Conservation (phyloP, 1,140 invertebrate genomes). For the Aphaenogaster rudis region DNA sequence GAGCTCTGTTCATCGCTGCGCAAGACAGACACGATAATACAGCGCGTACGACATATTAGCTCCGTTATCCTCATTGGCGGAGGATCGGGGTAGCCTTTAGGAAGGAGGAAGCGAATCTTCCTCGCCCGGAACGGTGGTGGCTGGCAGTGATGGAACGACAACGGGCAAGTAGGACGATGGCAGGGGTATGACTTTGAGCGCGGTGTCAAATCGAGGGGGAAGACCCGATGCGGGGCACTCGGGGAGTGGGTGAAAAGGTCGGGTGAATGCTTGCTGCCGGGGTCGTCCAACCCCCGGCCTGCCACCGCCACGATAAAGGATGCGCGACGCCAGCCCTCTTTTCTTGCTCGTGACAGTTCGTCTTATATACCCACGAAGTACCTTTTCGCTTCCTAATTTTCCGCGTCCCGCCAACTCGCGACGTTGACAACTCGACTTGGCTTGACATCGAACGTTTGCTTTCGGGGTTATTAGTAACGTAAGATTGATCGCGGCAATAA, state of each 20-base stretch:
- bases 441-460: slow-evolving; percentile 48
- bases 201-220: slow-evolving; percentile 71
- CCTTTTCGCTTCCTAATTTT: slow-evolving; percentile 40
- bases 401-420: neutral
- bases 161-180: slow-evolving; percentile 33
- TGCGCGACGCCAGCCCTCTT: slow-evolving; percentile 51
- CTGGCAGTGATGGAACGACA: slow-evolving; percentile 74
- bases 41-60: slow-evolving; percentile 55
- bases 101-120: slow-evolving; percentile 56
- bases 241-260: slow-evolving; percentile 60
- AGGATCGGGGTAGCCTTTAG: neutral
- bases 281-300: slow-evolving; percentile 64
- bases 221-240: slow-evolving; percentile 38
- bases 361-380: slow-evolving; percentile 55
- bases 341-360: slow-evolving; percentile 66
- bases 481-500: slow-evolving; percentile 54
- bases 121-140: slow-evolving; percentile 53
- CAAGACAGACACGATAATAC: slow-evolving; percentile 50
- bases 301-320: slow-evolving; percentile 68
- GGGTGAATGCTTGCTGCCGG: slow-evolving; percentile 54
- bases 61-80: slow-evolving; percentile 23
- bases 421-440: slow-evolving; percentile 50
- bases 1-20: neutral
- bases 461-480: slow-evolving; percentile 42
- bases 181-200: slow-evolving; percentile 60